A percentile compares a stretch with the other conserved stretches of the same genome.
Conservation (phyloP, 1,140 invertebrate species). For the Penaeus vannamei region DNA sequence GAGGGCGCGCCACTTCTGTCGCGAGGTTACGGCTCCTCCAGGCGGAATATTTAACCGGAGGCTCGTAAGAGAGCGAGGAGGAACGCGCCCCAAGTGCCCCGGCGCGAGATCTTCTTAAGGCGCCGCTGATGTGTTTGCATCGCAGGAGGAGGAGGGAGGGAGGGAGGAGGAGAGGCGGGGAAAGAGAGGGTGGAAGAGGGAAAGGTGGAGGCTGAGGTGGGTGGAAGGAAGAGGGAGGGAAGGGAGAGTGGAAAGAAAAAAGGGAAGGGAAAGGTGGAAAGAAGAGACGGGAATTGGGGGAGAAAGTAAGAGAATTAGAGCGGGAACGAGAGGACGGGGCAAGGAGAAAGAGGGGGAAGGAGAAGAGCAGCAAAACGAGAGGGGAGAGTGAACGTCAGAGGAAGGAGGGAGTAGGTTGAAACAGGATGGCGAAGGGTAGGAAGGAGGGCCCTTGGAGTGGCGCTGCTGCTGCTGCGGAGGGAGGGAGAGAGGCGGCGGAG, state of each 20-base stretch:
- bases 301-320: constrained; percentile 21
- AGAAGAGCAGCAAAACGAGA: background rate
- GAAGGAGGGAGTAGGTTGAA: background rate
- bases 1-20: too few species aligned
- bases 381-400: constrained; percentile 14
- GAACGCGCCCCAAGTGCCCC: too few species aligned
- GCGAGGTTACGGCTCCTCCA: too few species aligned
- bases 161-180: background rate
- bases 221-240: background rate
- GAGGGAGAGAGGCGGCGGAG: background rate
- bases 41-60: too few species aligned
- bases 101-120: too few species aligned
- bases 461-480: background rate
- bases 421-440: background rate
- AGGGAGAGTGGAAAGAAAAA: background rate
- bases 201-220: background rate
- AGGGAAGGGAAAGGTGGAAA: background rate
- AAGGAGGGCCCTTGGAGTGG: background rate
- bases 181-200: background rate
- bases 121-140: background rate
- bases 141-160: background rate
- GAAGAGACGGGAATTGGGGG: background rate
- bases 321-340: background rate
- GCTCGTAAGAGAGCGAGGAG: too few species aligned
- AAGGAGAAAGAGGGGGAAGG: background rate